Evolutionary conservation across 2,113 vertebrate genomes (phyloP), one percentile per base, ranked within the genome.

Genomic region (Cryptotis parvus): DNA sequence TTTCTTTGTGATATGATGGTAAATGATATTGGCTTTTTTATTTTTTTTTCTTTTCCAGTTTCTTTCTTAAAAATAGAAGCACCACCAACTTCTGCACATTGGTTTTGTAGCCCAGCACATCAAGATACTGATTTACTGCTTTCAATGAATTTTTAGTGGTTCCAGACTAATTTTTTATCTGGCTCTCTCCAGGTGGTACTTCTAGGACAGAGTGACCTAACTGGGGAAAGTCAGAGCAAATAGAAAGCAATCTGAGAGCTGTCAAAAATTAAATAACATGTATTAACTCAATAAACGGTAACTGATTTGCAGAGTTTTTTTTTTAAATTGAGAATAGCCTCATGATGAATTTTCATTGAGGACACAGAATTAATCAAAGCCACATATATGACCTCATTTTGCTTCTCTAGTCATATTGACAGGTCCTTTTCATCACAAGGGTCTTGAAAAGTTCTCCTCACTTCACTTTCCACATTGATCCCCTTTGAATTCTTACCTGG

Each of bases 281-380:
- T 74, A 55, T 58, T 66, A 76, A 37, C 9, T 68, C 14, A 91
- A 89, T 82, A 95, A 93, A 68, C 27, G 9, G 76, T 94, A 27
- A 37, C 55, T 92, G 16, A 27, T 63, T 79, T 84, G 52, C 63
- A 8, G 27, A 55, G 68, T 84, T 84, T 15, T 41, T 73, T 89
- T 89, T 27, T n/a, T n/a, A n/a, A 37, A 61, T 94, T 92, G n/a
- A 72, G 9, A 39, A 72, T 72, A 72, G 26, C 15, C n/a, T 37
- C 11, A 24, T 73, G 61, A 9, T 86, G 41, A 58, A 66, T 65
- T 75, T 63, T 45, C 43, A 11, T 65, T 85, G 81, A 70, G 70
- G 31, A 33, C 74, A 80, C 8, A 55, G 2, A 31, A 52, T 75
- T 94, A 41, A 74, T 74, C 63, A 82, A n/a, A 84, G 65, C 37